Evolutionary conservation across 2,113 vertebrate genomes (phyloP).

Genomic region (Rousettus leschenaultii): DNA sequence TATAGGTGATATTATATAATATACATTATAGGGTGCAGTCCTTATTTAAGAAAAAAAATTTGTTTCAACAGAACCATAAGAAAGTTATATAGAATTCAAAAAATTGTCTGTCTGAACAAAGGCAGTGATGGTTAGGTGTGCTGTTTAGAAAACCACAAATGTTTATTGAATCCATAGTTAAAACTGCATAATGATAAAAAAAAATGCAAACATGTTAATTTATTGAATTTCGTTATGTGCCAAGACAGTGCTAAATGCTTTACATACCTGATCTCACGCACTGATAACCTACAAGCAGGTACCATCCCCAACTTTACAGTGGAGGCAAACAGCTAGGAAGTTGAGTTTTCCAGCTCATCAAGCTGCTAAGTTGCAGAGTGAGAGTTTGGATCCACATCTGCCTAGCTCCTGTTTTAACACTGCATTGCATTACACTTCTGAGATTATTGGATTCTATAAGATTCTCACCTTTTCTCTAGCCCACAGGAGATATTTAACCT

Average conservation of each 20-base stretch:
- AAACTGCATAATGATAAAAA: background rate
- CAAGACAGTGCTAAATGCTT: background rate
- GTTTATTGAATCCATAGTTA: background rate
- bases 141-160: background rate
- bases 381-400: background rate
- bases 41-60: background rate
- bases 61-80: background rate
- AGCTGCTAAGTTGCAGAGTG: background rate
- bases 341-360: background rate
- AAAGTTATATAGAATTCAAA: background rate
- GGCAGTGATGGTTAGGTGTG: background rate
- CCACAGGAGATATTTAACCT: background rate
- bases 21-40: background rate
- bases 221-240: background rate
- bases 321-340: background rate
- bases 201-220: background rate
- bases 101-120: background rate
- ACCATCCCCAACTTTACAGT: background rate
- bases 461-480: background rate
- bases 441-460: background rate
- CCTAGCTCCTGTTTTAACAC: background rate
- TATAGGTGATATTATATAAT: background rate
- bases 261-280: background rate
- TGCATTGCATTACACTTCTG: background rate
- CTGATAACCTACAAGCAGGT: background rate